Percentiles rank a stretch among this genome's conserved stretches.
Evolutionary conservation across 2,113 vertebrate genomes (phyloP).

Genomic region (Puffinus mauretanicus): DNA sequence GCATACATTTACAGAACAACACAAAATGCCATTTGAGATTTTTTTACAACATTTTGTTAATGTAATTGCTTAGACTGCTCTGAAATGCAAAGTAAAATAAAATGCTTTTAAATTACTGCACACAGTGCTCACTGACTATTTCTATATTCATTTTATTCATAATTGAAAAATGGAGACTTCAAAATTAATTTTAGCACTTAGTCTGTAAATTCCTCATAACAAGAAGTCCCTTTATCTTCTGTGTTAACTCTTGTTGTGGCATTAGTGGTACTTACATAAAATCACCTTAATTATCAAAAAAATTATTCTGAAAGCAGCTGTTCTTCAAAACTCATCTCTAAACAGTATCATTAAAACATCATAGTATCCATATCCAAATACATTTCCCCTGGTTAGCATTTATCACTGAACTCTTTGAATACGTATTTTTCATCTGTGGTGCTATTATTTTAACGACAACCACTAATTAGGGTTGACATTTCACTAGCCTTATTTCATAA

Average conservation of each 20-base stretch:
- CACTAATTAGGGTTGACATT: constrained; percentile 6
- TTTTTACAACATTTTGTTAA: background rate
- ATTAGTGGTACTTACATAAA: background rate
- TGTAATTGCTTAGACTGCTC: background rate
- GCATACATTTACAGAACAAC: background rate
- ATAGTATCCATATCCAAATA: background rate
- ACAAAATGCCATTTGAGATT: background rate
- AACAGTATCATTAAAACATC: background rate
- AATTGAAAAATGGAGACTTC: background rate
- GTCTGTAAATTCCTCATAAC: background rate
- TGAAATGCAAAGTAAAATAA: background rate
- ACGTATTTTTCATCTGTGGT: background rate
- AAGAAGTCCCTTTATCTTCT: background rate
- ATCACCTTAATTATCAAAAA: background rate
- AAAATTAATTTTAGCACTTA: background rate
- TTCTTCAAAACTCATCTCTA: background rate
- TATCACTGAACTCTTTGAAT: background rate
- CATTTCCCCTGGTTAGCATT: background rate
- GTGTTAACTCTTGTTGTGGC: background rate
- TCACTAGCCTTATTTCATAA: background rate
- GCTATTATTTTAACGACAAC: background rate
- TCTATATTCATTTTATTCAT: background rate
- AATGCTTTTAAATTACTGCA: background rate
- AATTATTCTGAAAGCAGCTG: background rate
- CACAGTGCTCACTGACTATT: background rate